Conservation (phyloP, 2,888 invertebrate species). For the Euclidia mi region DNA sequence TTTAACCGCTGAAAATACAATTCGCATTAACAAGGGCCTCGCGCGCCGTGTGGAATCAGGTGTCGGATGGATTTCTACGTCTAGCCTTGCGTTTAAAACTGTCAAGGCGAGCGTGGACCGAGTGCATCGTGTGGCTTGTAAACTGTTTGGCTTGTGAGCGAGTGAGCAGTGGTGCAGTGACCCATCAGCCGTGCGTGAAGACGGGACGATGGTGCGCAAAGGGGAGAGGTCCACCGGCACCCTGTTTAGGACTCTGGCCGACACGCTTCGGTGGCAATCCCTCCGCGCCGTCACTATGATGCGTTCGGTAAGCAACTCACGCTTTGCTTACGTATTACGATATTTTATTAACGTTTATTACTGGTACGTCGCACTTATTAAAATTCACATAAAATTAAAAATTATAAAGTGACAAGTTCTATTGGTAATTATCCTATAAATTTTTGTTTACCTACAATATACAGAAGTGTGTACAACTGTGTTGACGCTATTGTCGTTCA, state of each 20-base stretch:
- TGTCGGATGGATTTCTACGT: slow-evolving; percentile 52
- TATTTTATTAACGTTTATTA: slow-evolving; percentile 1
- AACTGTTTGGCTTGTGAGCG: slow-evolving; percentile 64
- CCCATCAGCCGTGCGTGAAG: slow-evolving; percentile 86
- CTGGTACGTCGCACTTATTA: background rate
- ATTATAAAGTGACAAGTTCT: slow-evolving; percentile 14
- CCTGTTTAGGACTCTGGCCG: slow-evolving; percentile 84
- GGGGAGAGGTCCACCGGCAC: slow-evolving; percentile 83
- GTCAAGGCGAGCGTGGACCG: slow-evolving; percentile 63
- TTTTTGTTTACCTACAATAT: slow-evolving; percentile 35
- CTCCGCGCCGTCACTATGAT: slow-evolving; percentile 79
- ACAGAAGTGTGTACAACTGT: slow-evolving; percentile 47
- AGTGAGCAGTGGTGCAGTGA: slow-evolving; percentile 80
- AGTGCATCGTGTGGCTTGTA: slow-evolving; percentile 61
- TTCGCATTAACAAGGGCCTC: slow-evolving; percentile 60
- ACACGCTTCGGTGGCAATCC: slow-evolving; percentile 84
- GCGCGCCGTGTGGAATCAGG: slow-evolving; percentile 51
- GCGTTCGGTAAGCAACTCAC: slow-evolving; percentile 68
- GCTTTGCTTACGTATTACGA: slow-evolving; percentile 44
- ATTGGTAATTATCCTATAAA: slow-evolving; percentile 40
- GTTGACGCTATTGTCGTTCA: slow-evolving; percentile 37
- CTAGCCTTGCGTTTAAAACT: slow-evolving; percentile 73
- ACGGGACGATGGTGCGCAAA: slow-evolving; percentile 85
- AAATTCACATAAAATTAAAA: background rate
- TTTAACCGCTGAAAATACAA: slow-evolving; percentile 59